phyloP scores from a whole-genome alignment of 2,888 invertebrate species.

The Hypolimnas misippus region DNA sequence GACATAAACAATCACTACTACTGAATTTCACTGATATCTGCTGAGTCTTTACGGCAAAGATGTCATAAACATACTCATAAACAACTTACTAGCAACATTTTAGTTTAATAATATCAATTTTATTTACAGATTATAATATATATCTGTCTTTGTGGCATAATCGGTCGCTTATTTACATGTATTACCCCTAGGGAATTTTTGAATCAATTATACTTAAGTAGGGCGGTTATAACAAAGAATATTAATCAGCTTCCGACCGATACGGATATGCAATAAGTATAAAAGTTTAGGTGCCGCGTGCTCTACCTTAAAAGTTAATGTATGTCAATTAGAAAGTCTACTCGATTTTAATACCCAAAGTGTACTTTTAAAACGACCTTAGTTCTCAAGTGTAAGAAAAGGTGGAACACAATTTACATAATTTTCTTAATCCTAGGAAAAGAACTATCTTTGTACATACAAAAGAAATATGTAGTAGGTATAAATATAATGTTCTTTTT shows the following conservation, averaged over 20 bases:
- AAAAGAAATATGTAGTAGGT: too few relatives aligned
- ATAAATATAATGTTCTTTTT: too few relatives aligned
- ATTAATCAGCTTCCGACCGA: slow-evolving; percentile 59
- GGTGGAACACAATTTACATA: background rate
- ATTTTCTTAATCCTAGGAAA: too few relatives aligned
- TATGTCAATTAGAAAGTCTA: slow-evolving; percentile 56
- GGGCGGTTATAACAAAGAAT: slow-evolving; percentile 63
- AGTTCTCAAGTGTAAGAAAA: slow-evolving; percentile 4
- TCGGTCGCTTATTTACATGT: slow-evolving; percentile 19
- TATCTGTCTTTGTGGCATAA: background rate
- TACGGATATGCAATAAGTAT: slow-evolving; percentile 55
- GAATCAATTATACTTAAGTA: slow-evolving; percentile 48
- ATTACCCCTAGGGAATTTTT: slow-evolving; percentile 29
- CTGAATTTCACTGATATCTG: too few relatives aligned
- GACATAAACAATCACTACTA: too few relatives aligned
- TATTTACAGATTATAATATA: too few relatives aligned
- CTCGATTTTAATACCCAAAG: slow-evolving; percentile 38
- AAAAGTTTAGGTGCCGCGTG: slow-evolving; percentile 57
- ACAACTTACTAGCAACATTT: too few relatives aligned
- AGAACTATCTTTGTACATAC: too few relatives aligned
- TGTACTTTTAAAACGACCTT: slow-evolving; percentile 28
- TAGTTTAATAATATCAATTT: too few relatives aligned
- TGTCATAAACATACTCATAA: too few relatives aligned
- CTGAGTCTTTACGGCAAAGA: too few relatives aligned
- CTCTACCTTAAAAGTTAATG: slow-evolving; percentile 50